Evolutionary conservation across 2,113 vertebrate species (phyloP), one percentile per base, ranked within the genome.

Genomic region (Morone chrysops): DNA sequence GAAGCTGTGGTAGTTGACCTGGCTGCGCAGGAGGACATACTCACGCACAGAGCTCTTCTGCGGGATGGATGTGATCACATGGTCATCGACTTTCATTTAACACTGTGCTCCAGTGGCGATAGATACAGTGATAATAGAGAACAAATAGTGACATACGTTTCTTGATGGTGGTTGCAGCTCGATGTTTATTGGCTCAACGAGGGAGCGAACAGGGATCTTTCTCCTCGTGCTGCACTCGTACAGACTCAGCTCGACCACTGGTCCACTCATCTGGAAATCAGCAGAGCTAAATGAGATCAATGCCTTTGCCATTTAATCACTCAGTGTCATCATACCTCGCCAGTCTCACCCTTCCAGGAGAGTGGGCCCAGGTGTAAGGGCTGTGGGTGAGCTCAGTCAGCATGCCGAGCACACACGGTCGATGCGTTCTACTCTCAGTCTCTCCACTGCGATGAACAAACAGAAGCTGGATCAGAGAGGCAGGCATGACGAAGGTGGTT

Each of bases 1-100:
- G 72, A 97, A 95, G 79, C 78, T 89, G 81, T 97, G 97, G 53
- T 94, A 90, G 69, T 95, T 95, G 78, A 96, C 80, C 60, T 84
- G 75, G 60, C 81, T 77, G 14, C 45, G 84, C 54, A 72, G 72
- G 51, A 97, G 92, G 45, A 73, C 25, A 47, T 92, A 93, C 8
- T 80, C 36, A 0, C 0, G 14, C 0, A 17, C 31, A 0, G 75
- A 45, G 69, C 54, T 91, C 70, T 61, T 67, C 92, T 94, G 74
- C 22, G 77, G 40, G 16, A 56, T 7, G 68, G 57, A 75, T 12
- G 50, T 8, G 17, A 76, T 67, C 3, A 59, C 22, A 70, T 11
- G 57, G 40, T 69, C 9, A 43, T 22, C 8, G 18, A 0, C 1
- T 47, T 63, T 61, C n/a, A 18, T 40, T 40, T 4, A 62, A 25